Conservation (phyloP, 2,888 invertebrate genomes). For the Oegoconia quadripuncta region DNA sequence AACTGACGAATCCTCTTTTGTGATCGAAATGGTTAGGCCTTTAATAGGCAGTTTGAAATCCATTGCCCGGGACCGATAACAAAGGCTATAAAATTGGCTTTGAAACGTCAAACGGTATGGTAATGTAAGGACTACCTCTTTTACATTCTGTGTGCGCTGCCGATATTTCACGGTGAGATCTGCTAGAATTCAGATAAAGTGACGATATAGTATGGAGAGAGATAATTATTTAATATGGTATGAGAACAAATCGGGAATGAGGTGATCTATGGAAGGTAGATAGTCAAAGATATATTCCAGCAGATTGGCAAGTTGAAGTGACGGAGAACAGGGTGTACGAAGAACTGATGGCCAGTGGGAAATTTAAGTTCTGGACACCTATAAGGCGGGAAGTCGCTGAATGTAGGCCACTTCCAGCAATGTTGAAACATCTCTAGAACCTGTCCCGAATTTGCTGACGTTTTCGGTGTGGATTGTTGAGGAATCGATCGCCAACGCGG, state of each 20-base stretch:
- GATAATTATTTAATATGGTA: conserved; percentile 18
- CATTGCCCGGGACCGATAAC: conserved; percentile 54
- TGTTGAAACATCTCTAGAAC: too few species aligned
- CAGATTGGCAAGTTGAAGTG: too few species aligned
- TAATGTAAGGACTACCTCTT: conserved; percentile 61
- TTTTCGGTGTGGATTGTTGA: too few species aligned
- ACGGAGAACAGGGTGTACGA: too few species aligned
- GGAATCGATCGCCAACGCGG: too few species aligned
- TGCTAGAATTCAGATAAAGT: conserved; percentile 65
- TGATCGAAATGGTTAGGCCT: conserved; percentile 24
- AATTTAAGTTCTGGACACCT: too few species aligned
- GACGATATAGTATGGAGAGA: conserved; percentile 31
- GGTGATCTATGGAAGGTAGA: background rate
- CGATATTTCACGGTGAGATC: conserved; percentile 71
- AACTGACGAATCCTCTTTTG: conserved; percentile 2
- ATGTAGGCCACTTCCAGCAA: too few species aligned
- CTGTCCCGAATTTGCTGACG: too few species aligned
- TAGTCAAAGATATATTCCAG: too few species aligned
- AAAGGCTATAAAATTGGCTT: conserved; percentile 70
- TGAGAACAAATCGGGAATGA: background rate
- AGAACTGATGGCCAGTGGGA: too few species aligned
- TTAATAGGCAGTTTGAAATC: conserved; percentile 66
- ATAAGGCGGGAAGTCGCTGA: too few species aligned
- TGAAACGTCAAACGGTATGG: conserved; percentile 71
- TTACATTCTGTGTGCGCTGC: conserved; percentile 60